Percentiles rank a stretch among this genome's conserved stretches.
Conservation (phyloP, 2,888 invertebrate species). For the Heliconius charithonia region DNA sequence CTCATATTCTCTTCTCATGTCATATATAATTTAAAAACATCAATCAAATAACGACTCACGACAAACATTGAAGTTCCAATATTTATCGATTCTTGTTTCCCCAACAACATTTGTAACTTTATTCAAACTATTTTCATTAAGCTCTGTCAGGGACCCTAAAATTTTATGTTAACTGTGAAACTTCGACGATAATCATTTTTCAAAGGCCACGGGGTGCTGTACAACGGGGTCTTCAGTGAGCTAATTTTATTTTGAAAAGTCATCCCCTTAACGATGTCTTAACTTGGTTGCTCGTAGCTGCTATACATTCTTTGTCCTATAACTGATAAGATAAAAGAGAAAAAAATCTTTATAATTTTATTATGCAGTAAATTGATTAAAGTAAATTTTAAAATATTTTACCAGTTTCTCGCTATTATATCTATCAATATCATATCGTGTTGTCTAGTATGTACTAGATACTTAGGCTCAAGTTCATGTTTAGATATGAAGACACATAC, state of each 20-base stretch:
- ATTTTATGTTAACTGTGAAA: slow-evolving; percentile 58
- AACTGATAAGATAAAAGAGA: background rate
- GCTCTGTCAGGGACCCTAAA: slow-evolving; percentile 51
- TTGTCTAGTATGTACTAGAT: too few relatives aligned
- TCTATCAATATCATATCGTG: too few relatives aligned
- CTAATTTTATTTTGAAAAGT: slow-evolving; percentile 57
- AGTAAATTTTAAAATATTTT: too few relatives aligned
- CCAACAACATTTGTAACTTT: slow-evolving; percentile 30
- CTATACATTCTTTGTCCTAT: slow-evolving; percentile 6
- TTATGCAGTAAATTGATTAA: background rate
- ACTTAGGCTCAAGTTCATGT: too few relatives aligned
- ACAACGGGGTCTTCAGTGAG: slow-evolving; percentile 52
- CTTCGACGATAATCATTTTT: slow-evolving; percentile 68
- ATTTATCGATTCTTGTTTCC: slow-evolving; percentile 22
- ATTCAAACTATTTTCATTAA: slow-evolving; percentile 48
- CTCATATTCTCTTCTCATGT: background rate
- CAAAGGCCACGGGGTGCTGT: slow-evolving; percentile 55
- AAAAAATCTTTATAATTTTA: background rate
- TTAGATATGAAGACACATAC: too few relatives aligned
- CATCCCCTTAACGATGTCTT: slow-evolving; percentile 57
- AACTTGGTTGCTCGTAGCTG: slow-evolving; percentile 46
- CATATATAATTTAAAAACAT: background rate
- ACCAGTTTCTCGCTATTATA: too few relatives aligned
- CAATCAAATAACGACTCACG: background rate
- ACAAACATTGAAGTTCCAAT: background rate